Evolutionary conservation across 2,113 vertebrate species (phyloP).

Genomic region (Choloepus hoffmanni): DNA sequence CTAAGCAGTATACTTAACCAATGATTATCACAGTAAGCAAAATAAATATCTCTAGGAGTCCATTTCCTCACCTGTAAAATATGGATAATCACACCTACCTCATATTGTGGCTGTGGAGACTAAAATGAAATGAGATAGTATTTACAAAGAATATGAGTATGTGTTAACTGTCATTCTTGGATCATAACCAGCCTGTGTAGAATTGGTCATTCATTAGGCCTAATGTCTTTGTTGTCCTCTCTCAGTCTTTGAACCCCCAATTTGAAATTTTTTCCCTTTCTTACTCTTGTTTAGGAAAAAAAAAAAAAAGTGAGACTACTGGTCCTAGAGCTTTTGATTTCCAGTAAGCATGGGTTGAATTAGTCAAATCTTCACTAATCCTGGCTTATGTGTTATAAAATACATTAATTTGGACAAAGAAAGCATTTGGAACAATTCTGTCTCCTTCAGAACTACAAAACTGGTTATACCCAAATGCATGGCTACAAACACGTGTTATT

Average conservation of each 20-base stretch:
- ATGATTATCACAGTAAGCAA: not conserved
- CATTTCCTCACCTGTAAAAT: not conserved
- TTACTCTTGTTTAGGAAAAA: not conserved
- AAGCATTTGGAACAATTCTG: conserved; percentile 50
- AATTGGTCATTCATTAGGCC: not conserved
- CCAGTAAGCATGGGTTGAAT: conserved; percentile 22
- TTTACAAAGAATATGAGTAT: not conserved
- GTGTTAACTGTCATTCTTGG: not conserved
- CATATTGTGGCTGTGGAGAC: not conserved
- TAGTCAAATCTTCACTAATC: conserved; percentile 49
- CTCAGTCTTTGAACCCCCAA: not conserved
- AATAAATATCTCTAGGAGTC: not conserved
- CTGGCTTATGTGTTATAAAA: conserved; percentile 45
- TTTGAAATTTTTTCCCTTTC: not conserved
- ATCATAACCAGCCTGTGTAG: not conserved
- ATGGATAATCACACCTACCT: not conserved
- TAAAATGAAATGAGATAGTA: not conserved
- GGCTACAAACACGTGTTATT: not conserved
- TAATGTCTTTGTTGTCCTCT: not conserved
- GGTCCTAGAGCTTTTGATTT: conserved; percentile 46
- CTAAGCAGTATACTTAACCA: not conserved
- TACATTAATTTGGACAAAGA: conserved; percentile 63
- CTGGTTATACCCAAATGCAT: not conserved
- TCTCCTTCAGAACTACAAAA: conserved; percentile 54
- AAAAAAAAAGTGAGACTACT: not conserved